Base-by-base conservation (phyloP, 30 jellyfish, hydroid and myxozoan genomes). In the Chironex yamaguchii region DNA sequence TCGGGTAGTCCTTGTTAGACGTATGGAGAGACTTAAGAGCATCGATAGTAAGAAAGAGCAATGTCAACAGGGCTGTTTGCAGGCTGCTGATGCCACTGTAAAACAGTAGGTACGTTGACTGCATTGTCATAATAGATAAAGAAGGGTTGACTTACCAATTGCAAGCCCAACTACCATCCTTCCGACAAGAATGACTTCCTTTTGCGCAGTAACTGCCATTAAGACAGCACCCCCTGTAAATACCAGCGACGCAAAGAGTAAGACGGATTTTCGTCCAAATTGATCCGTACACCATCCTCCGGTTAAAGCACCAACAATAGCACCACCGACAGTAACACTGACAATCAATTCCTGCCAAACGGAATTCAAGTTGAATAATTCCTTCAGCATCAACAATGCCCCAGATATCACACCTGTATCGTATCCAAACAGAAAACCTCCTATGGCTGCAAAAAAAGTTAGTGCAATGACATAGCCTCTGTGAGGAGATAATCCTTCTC, bases 341-440 rank as follows among this genome's bases (percentile, higher is more conserved):
- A 93, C 98, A 12, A 93, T 76, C 1, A 84, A 69, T 64, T 93
- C 98, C 36, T 81, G 97, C 93, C 92, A 72, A 9, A 76, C 4
- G 20, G 88, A 76, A 34, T 91, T 34, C 58, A 93, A 54, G 12
- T 64, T 22, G 58, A 88, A 93, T 29, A 36, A 76, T 26, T 86
- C 62, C 31, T 78, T 65, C 20, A 93, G 50, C 2, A 97, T 96
- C 0, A 93, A 79, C 87, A 93, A 17, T 6, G 98, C 98, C 35
- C 98, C 98, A 26, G 97, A 87, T n/a, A 93, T 93, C 1, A 93
- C 98, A 0, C 98, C 98, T 11, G 98, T 93, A 69, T 93, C 98
- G 73, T 93, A 93, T 3, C 98, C 98, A 67, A 93, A 93, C 30
- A 93, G 64, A 66, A 93, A 76, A 2, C 98, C 98, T 0, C 98